Base-by-base conservation (phyloP, 2,797 vertebrate genomes). In the Cossypha caffra region DNA sequence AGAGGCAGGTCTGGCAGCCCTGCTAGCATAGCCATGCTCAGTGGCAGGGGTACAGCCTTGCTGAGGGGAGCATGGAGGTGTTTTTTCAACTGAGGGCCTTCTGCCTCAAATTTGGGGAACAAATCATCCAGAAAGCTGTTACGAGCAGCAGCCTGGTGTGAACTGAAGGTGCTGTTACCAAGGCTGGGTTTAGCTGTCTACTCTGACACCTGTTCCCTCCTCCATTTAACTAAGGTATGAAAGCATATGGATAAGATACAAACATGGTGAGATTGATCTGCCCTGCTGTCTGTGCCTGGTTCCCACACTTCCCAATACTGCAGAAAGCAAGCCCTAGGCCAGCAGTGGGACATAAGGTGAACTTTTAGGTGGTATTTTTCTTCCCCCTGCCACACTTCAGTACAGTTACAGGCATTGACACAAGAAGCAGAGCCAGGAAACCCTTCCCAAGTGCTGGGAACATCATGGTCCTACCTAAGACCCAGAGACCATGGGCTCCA, bases 401-500 rank as follows among this genome's bases (percentile, higher is more conserved):
- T 52, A 43, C 24, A 71, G 67, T 28, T 64, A 62, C 24, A 55
- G 72, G 13, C 16, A 11, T 10, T 55, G 64, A 48, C 5, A 26
- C 10, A 16, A 57, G 59, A 45, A 67, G 10, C 24, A 67, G 57
- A 66, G 21, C 25, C 61, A 74, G 52, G 33, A 92, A 64, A 47
- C n/a, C 47, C 11, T 40, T 78, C n/a, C 28, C 54, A 72, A 57
- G 54, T 59, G 40, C 48, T 52, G 73, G 23, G 17, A 38, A 47
- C 17, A 3, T 10, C 1, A 2, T 23, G 19, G 23, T 58, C 47
- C 11, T 15, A 18, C 29, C 0, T 1, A 20, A 58, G 43, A 38
- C 48, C 28, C 10, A 6, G 16, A 58, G 57, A 31, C 43, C 0
- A 0, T 35, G 28, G 33, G 17, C 29, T 90, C 23, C 16, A 8